Evolutionary conservation across 2,113 vertebrate species (phyloP).

Genomic region (Phyllopteryx taeniolatus): DNA sequence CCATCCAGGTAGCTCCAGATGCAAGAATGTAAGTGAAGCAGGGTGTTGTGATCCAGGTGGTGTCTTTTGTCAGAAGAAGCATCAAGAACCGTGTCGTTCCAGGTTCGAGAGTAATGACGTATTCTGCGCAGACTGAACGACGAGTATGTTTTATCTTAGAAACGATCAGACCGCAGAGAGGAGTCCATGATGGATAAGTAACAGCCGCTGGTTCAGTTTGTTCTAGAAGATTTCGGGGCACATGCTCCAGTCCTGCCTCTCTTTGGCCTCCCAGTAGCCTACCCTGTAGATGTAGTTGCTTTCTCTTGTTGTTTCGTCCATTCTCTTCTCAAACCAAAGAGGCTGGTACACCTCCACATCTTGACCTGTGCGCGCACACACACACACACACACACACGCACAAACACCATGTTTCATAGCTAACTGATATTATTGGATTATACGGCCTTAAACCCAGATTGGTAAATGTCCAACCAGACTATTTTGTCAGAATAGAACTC

Average conservation of each 20-base stretch:
- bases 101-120: constrained; percentile 27
- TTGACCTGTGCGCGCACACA: constrained; percentile 75
- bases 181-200: background rate
- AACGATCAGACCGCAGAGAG: background rate
- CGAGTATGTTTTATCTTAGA: background rate
- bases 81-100: constrained; percentile 28
- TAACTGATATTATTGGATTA: background rate
- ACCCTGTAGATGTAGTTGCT: constrained; percentile 84
- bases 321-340: constrained; percentile 89
- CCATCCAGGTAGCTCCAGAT: background rate
- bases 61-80: constrained; percentile 11
- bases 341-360: constrained; percentile 81
- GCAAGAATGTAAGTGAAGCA: constrained; percentile 8
- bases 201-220: constrained; percentile 13
- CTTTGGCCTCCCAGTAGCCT: constrained; percentile 95
- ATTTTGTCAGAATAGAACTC: constrained; percentile 3
- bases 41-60: constrained; percentile 8
- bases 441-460: background rate
- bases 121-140: constrained; percentile 7
- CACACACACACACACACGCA: constrained; percentile 37
- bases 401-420: background rate
- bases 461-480: background rate
- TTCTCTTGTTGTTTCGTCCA: constrained; percentile 81
- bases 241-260: constrained; percentile 84
- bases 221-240: constrained; percentile 89